These are phyloP conservation scores for Rhea americana DNA, from an alignment of 2,113 vertebrate genomes.

Conservation along the genomic window DNA sequence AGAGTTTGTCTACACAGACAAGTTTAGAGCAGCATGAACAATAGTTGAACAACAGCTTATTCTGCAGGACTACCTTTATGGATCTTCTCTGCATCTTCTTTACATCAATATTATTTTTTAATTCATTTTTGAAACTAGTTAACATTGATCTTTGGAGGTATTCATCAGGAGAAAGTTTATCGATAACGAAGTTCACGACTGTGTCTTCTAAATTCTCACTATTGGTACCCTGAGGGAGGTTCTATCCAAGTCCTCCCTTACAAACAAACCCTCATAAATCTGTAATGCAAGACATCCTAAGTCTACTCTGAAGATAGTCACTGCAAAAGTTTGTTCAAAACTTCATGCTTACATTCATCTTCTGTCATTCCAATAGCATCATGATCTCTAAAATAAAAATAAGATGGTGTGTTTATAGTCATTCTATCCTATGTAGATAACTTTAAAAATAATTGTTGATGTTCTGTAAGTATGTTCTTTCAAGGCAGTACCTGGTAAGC, in stretches of 20 bases:
- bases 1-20: background rate
- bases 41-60: background rate
- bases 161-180: background rate
- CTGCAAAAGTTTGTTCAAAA: background rate
- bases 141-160: background rate
- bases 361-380: background rate
- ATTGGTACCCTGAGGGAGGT: background rate
- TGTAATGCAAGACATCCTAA: background rate
- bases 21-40: background rate
- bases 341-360: slow-evolving; percentile 3
- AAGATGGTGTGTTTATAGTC: background rate
- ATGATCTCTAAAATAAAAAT: background rate
- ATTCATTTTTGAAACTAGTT: background rate
- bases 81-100: background rate
- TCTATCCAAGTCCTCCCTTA: background rate
- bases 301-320: background rate
- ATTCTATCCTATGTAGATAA: background rate
- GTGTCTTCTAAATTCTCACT: background rate
- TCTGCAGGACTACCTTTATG: background rate
- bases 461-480: background rate
- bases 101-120: background rate
- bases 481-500: background rate
- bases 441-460: background rate
- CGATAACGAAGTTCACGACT: background rate
- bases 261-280: background rate